phyloP scores from a whole-genome alignment of 2,888 invertebrate species.

The Macaria notata region DNA sequence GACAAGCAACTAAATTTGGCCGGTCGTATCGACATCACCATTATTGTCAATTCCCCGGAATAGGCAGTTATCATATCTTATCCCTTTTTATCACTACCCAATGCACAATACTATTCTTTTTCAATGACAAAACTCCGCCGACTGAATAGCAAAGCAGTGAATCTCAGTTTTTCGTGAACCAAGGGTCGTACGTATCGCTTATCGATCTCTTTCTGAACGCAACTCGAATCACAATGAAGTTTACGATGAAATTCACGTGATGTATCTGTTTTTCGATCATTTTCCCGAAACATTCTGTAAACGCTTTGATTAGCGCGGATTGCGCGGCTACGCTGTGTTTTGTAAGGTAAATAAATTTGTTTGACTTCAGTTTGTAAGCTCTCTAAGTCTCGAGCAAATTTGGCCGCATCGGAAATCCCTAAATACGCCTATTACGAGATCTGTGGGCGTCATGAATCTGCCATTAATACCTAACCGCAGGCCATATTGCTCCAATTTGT shows the following conservation, averaged over 20 bases:
- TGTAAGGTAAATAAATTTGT: too few species aligned
- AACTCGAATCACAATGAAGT: constrained; percentile 61
- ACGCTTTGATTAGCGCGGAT: constrained; percentile 37
- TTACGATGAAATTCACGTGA: constrained; percentile 53
- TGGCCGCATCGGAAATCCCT: constrained; percentile 34
- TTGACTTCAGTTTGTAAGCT: too few species aligned
- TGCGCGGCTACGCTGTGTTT: too few species aligned
- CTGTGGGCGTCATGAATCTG: constrained; percentile 65
- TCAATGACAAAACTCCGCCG: constrained; percentile 66
- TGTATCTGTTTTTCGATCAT: constrained; percentile 43
- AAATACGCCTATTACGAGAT: constrained; percentile 36
- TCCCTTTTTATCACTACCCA: constrained; percentile 60
- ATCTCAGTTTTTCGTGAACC: constrained; percentile 61
- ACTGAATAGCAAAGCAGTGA: constrained; percentile 64
- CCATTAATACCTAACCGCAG: constrained; percentile 74
- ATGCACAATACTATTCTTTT: constrained; percentile 65
- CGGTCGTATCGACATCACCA: constrained; percentile 21
- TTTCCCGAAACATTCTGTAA: constrained; percentile 43
- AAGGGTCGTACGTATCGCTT: constrained; percentile 63
- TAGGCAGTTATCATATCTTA: constrained; percentile 50
- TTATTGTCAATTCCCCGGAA: constrained; percentile 25
- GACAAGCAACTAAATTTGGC: constrained; percentile 8
- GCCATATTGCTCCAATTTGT: constrained; percentile 77
- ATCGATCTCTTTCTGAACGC: constrained; percentile 68
- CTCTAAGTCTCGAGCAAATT: too few species aligned